These are phyloP conservation scores for Agapostemon virescens DNA, from an alignment of 2,888 invertebrate species.

Conservation along the genomic window DNA sequence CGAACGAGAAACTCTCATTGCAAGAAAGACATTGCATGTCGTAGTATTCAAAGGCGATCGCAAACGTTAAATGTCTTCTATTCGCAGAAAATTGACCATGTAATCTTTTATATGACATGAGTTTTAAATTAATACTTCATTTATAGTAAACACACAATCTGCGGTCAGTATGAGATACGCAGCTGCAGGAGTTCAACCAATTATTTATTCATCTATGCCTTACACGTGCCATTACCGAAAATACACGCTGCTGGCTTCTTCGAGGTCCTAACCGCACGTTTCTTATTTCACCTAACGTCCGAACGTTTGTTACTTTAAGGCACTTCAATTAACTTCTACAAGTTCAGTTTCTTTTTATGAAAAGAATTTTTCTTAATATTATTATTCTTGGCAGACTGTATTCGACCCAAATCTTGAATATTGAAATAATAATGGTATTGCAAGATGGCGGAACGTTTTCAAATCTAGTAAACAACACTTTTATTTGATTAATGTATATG, in stretches of 20 bases:
- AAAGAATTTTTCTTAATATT: not conserved
- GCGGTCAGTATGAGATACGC: constrained; percentile 38
- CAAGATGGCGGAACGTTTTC: too few relatives aligned
- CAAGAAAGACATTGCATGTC: constrained; percentile 17
- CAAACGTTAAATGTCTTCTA: not conserved
- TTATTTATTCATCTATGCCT: constrained; percentile 72
- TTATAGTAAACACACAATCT: constrained; percentile 65
- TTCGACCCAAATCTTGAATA: not conserved
- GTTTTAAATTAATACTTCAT: constrained; percentile 62
- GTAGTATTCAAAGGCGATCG: not conserved
- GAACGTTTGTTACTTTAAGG: constrained; percentile 20
- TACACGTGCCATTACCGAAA: constrained; percentile 72
- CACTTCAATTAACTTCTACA: constrained; percentile 33
- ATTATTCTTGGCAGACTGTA: not conserved
- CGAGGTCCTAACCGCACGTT: constrained; percentile 46
- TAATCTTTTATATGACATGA: constrained; percentile 24
- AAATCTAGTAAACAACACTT: too few relatives aligned
- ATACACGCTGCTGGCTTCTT: constrained; percentile 67
- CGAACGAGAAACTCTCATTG: not conserved
- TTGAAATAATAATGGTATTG: too few relatives aligned
- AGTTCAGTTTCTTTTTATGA: not conserved
- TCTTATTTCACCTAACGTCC: constrained; percentile 26
- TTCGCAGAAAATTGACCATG: constrained; percentile 18
- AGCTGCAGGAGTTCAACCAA: constrained; percentile 60
- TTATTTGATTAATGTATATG: too few relatives aligned